Base-by-base conservation (phyloP, 2,113 vertebrate genomes). In the Grammomys dolichurus region DNA sequence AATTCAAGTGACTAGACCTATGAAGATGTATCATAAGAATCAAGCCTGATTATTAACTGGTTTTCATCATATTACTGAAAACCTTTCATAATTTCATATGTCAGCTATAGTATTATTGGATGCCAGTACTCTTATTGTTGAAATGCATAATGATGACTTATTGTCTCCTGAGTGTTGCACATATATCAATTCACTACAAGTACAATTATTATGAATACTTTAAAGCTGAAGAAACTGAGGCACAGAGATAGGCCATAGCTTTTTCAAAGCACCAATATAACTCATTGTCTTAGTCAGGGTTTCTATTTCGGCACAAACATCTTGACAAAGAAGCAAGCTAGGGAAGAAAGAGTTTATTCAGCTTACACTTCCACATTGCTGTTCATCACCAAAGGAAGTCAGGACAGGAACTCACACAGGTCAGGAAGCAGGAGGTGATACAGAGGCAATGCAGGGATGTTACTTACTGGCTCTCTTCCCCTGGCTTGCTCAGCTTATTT, bases 11-110 rank as follows among this genome's bases (percentile, higher is more conserved):
- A 58, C 5, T 86, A 60, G 36, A 31, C 65, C 75, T 77, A 24
- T 40, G 46, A 11, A n/a, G 31, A 86, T 20, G 11, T 24, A 51
- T 69, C 63, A 40, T 70, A 58, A 26, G 4, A 24, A 67, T 51
- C 36, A 91, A 89, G 63, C 31, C 8, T 89, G 43, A 76, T 85
- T 88, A 91, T 58, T 77, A 63, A 84, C 46, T 93, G 76, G 43
- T 65, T 73, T 96, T 60, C 36, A 89, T 84, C 69, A 91, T 78
- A 36, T 80, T 87, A 87, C 51, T 85, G 40, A 85, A 80, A 19
- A 90, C 5, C 4, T 95, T 78, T 14, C 16, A 63, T 85, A 43
- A 73, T 89, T 81, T 63, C 19, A 60, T 51, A 8, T 54, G 24
- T 63, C 58, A 95, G 56, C 48, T 54, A 46, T 24, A 67, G 2